Evolutionary conservation across 2,888 invertebrate genomes (phyloP).

Genomic region (Cryptophagus acutangulus): DNA sequence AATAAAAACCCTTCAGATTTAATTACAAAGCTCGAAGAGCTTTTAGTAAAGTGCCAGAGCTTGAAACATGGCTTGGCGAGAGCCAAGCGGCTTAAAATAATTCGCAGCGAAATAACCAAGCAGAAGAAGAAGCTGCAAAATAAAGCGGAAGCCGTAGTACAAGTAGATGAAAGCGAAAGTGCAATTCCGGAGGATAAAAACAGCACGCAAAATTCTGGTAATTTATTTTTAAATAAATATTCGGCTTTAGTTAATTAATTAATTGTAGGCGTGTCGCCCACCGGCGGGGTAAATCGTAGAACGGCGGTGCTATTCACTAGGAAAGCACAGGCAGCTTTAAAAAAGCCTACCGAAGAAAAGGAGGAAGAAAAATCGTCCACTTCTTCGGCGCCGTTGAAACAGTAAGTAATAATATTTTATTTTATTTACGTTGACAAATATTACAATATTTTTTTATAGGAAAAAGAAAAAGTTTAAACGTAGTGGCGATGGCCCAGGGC

Average conservation of each 20-base stretch:
- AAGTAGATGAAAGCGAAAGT: slow-evolving; percentile 38
- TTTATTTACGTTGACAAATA: background rate
- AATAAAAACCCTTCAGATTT: too few relatives aligned
- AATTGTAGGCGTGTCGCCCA: slow-evolving; percentile 45
- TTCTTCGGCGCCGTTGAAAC: slow-evolving; percentile 32
- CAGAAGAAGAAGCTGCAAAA: slow-evolving; percentile 45
- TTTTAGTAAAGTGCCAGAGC: slow-evolving; percentile 59
- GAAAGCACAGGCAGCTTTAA: slow-evolving; percentile 57
- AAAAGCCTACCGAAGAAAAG: slow-evolving; percentile 47
- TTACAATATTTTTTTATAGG: slow-evolving; percentile 12
- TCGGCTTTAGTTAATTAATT: too few relatives aligned
- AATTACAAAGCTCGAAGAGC: slow-evolving; percentile 54
- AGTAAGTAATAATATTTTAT: slow-evolving; percentile 20
- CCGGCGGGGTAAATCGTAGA: slow-evolving; percentile 62
- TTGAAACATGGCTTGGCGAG: slow-evolving; percentile 56
- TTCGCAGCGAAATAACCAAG: slow-evolving; percentile 56
- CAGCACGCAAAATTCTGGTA: slow-evolving; percentile 21
- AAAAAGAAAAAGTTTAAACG: slow-evolving; percentile 40
- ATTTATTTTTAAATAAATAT: slow-evolving; percentile 3
- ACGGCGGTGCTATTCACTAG: slow-evolving; percentile 75
- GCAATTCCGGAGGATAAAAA: slow-evolving; percentile 22
- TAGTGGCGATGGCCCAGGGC: slow-evolving; percentile 34
- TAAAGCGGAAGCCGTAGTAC: too few relatives aligned
- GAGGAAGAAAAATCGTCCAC: slow-evolving; percentile 46
- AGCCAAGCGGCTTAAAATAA: slow-evolving; percentile 55